Evolutionary conservation across 1,140 invertebrate genomes (phyloP).

Genomic region (Contarinia nasturtii): DNA sequence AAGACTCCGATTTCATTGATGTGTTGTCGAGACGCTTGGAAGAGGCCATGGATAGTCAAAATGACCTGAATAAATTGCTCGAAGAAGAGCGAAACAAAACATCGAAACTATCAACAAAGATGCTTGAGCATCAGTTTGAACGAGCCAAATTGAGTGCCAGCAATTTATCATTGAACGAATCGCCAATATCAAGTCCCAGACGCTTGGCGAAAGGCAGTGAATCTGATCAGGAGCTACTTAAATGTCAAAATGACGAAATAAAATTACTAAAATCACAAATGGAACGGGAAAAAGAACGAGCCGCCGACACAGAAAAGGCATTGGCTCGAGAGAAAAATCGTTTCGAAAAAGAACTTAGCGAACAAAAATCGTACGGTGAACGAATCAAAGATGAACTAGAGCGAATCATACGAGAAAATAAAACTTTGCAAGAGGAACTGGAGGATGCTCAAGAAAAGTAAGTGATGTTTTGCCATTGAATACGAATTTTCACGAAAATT

Average conservation of each 20-base stretch:
- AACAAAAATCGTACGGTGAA: slow-evolving; percentile 29
- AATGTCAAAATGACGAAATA: slow-evolving; percentile 27
- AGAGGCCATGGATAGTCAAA: slow-evolving; percentile 34
- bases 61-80: slow-evolving; percentile 35
- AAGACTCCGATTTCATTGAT: slow-evolving; percentile 39
- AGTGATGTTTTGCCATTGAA: slow-evolving; percentile 1
- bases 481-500: neutral
- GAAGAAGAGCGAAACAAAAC: slow-evolving; percentile 30
- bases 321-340: slow-evolving; percentile 25
- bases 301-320: slow-evolving; percentile 23
- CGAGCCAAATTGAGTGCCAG: slow-evolving; percentile 16
- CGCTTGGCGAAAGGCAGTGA: slow-evolving; percentile 16
- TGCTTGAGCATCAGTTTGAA: slow-evolving; percentile 12
- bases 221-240: slow-evolving; percentile 24
- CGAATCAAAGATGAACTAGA: slow-evolving; percentile 26
- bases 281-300: slow-evolving; percentile 25
- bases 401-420: slow-evolving; percentile 17
- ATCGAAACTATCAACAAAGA: slow-evolving; percentile 26
- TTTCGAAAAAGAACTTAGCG: slow-evolving; percentile 31
- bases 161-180: slow-evolving; percentile 14
- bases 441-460: slow-evolving; percentile 17
- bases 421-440: slow-evolving; percentile 14
- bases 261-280: slow-evolving; percentile 29
- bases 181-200: slow-evolving; percentile 16
- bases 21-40: slow-evolving; percentile 39